A percentile compares a stretch with the other conserved stretches of the same genome.
phyloP scores from a whole-genome alignment of 2,888 invertebrate species.

The Pristionchus japonicus region DNA sequence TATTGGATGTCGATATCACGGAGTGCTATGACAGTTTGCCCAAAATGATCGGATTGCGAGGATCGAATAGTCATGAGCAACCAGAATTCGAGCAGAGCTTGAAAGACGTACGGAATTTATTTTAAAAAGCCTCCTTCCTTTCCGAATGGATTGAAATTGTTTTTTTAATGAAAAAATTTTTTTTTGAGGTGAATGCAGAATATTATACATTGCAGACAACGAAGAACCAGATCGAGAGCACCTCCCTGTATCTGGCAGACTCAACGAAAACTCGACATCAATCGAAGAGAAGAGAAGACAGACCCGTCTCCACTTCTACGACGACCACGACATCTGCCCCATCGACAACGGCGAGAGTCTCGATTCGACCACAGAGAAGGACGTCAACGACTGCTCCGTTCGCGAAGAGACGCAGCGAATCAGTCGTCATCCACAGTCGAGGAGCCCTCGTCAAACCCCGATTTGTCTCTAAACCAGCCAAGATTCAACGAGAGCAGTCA shows the following conservation, averaged over 20 bases:
- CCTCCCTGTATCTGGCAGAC: background rate
- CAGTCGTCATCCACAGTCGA: background rate
- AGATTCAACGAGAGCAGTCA: conserved; percentile 3
- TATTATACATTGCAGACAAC: background rate
- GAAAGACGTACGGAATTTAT: conserved; percentile 7
- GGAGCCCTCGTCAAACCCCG: background rate
- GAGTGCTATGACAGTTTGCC: conserved; percentile 52
- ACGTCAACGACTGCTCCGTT: background rate
- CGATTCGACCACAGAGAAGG: conserved; percentile 35
- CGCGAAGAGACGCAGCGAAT: background rate
- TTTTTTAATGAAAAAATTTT: too few species aligned
- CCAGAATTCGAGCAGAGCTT: conserved; percentile 32
- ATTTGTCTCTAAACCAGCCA: background rate
- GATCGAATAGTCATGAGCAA: background rate
- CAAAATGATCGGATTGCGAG: conserved; percentile 41
- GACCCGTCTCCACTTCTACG: background rate
- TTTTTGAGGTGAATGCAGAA: background rate
- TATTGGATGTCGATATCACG: conserved; percentile 54
- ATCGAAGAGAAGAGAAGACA: background rate
- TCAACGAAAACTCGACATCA: background rate
- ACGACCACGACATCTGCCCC: background rate
- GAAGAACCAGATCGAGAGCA: background rate
- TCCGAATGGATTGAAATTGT: too few species aligned
- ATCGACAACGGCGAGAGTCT: background rate
- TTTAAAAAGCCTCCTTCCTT: too few species aligned